phyloP scores from a whole-genome alignment of 2,888 invertebrate species.

The Lepidocyrtoides sp. region DNA sequence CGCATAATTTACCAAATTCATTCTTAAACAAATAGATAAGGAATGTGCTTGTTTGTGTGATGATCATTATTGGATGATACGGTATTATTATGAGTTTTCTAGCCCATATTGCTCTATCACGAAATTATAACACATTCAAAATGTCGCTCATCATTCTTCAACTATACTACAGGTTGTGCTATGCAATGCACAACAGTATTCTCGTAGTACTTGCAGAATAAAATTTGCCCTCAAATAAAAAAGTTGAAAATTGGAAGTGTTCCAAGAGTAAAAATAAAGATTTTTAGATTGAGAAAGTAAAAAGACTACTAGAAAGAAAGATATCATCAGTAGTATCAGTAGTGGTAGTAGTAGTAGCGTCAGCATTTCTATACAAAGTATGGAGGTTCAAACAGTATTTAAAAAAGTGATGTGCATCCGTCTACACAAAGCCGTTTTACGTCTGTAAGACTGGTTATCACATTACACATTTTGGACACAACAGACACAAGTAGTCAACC shows the following conservation, averaged over 20 bases:
- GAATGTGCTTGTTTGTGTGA: constrained; percentile 40
- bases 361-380: neutral
- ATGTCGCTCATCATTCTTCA: constrained; percentile 57
- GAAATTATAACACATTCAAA: neutral
- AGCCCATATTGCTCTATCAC: neutral
- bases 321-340: too few relatives aligned
- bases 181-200: constrained; percentile 1
- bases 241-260: constrained; percentile 72
- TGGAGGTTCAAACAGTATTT: neutral
- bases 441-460: constrained; percentile 10
- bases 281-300: constrained; percentile 73
- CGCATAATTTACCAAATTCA: constrained; percentile 50
- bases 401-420: neutral
- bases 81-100: constrained; percentile 13
- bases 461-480: neutral
- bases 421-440: too few relatives aligned
- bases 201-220: constrained; percentile 2
- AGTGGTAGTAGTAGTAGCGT: neutral
- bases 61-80: constrained; percentile 9
- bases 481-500: neutral
- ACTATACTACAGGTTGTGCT: constrained; percentile 61
- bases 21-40: constrained; percentile 24
- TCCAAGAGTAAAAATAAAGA: constrained; percentile 84
- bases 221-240: constrained; percentile 80
- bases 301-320: neutral